Base-by-base conservation (phyloP, 2,113 vertebrate genomes). In the Epinephelus fuscoguttatus region DNA sequence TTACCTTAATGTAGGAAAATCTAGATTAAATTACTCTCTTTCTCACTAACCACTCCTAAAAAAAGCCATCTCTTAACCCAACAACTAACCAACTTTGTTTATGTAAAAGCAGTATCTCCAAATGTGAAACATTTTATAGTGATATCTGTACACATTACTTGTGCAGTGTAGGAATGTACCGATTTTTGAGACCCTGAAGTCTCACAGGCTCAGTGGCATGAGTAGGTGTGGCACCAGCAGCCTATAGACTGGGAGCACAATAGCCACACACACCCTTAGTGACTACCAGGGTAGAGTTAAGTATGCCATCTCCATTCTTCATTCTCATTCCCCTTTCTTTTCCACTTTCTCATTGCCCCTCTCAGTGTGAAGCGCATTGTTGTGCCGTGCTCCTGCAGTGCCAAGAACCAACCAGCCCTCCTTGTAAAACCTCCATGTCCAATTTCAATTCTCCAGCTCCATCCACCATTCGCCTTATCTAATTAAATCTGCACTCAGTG, bases 401-500 rank as follows among this genome's bases (percentile, higher is more conserved):
- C 91, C 91, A 78, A 70, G 81, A 84, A 91, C 89, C 81, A 90
- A 87, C 84, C 88, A 57, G 82, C 70, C 62, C 71, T 75, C 68
- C 77, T 74, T 74, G 72, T 80, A 85, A 91, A 94, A 93, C 81
- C 84, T 89, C 92, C 91, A 93, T 94, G 94, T 94, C 94, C 90
- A 95, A 94, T 94, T 95, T 93, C 84, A 90, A 91, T 94, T 92
- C 88, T 94, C 84, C 85, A 89, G 90, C 88, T 79, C 90, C 91
- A 90, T 94, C 87, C 82, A 92, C 91, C 83, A 84, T 91, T 94
- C 75, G 74, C 90, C 86, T 93, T 94, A 94, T 93, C 89, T 93
- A 95, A 95, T 96, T 95, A 96, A 95, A 95, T 94, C 92, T 92
- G 88, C 90, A 86, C 91, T 81, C 89, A 92, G 93, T 94, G 89